Base-by-base conservation (phyloP, 2,888 invertebrate genomes). In the Auanema sp. region DNA sequence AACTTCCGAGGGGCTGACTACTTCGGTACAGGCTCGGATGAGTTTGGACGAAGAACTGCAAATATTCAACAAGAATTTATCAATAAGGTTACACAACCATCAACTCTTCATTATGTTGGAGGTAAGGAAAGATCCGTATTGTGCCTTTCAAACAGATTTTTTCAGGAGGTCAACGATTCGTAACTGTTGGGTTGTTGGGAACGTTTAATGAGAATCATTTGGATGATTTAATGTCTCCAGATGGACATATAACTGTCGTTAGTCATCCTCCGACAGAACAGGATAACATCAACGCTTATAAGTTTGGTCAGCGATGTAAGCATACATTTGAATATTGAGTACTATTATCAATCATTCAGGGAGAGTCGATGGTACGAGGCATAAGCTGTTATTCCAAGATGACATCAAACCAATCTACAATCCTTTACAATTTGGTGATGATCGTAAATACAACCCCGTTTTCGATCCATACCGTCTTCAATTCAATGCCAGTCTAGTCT, bases 1-100 rank as follows among this genome's bases (percentile, higher is more conserved):
- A 69, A 63, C 49, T 41, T 58, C 2, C 61, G 72, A n/a, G 72
- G 69, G 12, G 57, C 67, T 24, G 74, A 75, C 40, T 70, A 67
- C 47, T 75, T 70, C 40, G 71, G 71, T 8, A 70, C 71, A n/a
- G 75, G 75, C 10, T 60, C 42, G 18, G 74, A 70, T 51, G 71
- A 70, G 25, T 52, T 47, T 18, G 71, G 71, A 18, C 21, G 74
- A 49, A 24, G 55, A 14, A 71, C 68, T 14, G 60, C 52, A 6
- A 71, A 75, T 49, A 42, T 71, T 16, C 47, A 65, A 8, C 44
- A 67, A 16, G 70, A 60, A 21, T 70, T 60, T 12, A 18, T 67
- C 14, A 18, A 67, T 6, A 18, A 25, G 18, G 42, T 66, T 3
- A 25, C 51, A 12, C 60, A 52, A 23, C 71, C 71, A 14, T 71